phyloP scores from a whole-genome alignment of 2,797 vertebrate genomes.

The Girardinus metallicus region DNA sequence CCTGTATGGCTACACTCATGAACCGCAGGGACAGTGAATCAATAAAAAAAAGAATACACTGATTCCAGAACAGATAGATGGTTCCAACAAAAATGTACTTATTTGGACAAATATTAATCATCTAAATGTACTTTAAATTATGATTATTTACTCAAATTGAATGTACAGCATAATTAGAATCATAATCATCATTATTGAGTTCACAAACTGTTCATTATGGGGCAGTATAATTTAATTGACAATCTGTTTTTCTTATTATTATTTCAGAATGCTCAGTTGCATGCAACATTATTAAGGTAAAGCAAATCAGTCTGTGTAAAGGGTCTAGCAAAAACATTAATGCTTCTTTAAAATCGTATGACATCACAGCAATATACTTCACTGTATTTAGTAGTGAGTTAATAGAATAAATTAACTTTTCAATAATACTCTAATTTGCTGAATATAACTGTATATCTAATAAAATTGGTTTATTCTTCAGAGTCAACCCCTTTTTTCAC shows the following conservation, averaged over 20 bases:
- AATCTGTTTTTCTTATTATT: not conserved
- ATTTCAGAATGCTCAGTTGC: not conserved
- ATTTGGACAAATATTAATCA: slow-evolving; percentile 4
- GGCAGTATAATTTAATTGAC: not conserved
- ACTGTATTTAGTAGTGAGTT: not conserved
- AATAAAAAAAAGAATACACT: slow-evolving; percentile 55
- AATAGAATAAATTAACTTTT: not conserved
- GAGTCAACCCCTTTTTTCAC: not conserved
- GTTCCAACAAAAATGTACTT: slow-evolving; percentile 15
- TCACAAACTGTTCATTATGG: not conserved
- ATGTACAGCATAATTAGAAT: slow-evolving; percentile 14
- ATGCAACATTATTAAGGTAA: not conserved
- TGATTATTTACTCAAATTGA: slow-evolving; percentile 12
- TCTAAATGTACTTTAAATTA: slow-evolving; percentile 6
- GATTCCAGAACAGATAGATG: slow-evolving; percentile 32
- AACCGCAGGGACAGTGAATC: slow-evolving; percentile 61
- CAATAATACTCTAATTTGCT: not conserved
- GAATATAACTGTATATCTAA: not conserved
- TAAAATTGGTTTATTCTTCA: not conserved
- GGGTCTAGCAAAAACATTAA: not conserved
- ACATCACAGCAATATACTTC: not conserved
- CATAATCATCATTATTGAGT: not conserved
- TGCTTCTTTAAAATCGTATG: not conserved
- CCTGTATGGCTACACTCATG: slow-evolving; percentile 47
- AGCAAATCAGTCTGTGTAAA: not conserved